Evolutionary conservation across 2,888 invertebrate genomes (phyloP).

Genomic region (Lasioglossum oenotherae): DNA sequence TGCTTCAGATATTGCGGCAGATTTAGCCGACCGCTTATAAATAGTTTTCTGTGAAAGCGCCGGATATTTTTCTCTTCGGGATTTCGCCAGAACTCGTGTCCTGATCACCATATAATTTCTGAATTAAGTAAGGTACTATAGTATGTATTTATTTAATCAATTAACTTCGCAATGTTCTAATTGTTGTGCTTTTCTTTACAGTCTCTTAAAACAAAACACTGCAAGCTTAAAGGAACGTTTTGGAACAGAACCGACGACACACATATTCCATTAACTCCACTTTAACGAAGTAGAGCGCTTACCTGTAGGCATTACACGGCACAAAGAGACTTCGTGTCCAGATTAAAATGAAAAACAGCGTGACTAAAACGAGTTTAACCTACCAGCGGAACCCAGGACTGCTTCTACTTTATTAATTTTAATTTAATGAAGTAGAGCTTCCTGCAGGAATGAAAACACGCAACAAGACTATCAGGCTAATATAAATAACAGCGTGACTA

Average conservation of each 20-base stretch:
- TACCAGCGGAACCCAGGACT: background rate
- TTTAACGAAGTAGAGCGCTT: background rate
- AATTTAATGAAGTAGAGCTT: background rate
- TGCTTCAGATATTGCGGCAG: background rate
- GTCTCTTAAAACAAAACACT: background rate
- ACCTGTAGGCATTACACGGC: background rate
- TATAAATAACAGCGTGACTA: background rate
- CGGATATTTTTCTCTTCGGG: background rate
- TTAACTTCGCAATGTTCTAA: background rate
- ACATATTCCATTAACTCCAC: background rate
- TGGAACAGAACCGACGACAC: background rate
- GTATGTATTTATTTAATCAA: background rate
- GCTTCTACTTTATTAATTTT: background rate
- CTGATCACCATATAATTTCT: background rate
- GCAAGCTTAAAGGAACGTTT: background rate
- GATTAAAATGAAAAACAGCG: background rate
- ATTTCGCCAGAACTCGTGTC: background rate
- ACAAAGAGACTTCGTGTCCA: background rate
- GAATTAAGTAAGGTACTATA: background rate
- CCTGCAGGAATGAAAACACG: background rate
- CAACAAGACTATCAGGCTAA: background rate
- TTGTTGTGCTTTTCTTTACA: background rate
- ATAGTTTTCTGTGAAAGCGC: background rate
- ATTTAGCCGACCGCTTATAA: slow-evolving; percentile 1
- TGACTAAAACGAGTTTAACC: background rate